Conservation (phyloP, 2,113 vertebrate genomes). For the Calidris pygmaea region DNA sequence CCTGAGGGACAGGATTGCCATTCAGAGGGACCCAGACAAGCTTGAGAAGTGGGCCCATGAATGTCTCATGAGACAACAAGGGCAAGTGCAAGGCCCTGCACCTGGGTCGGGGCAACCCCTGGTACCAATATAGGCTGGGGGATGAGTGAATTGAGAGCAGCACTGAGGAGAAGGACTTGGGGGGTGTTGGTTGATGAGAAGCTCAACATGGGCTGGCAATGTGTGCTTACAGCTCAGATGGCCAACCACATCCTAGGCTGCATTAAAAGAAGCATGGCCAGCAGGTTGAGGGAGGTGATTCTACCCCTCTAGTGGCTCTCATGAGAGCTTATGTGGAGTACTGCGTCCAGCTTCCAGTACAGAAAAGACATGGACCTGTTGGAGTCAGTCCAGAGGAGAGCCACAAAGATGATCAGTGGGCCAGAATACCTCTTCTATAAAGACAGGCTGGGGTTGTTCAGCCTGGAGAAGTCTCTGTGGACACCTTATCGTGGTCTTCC, state of each 20-base stretch:
- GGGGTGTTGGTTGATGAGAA: background rate
- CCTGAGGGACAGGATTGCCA: background rate
- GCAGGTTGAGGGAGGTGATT: background rate
- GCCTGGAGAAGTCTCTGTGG: background rate
- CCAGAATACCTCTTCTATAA: background rate
- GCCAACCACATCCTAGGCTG: rapidly evolving
- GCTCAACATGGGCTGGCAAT: background rate
- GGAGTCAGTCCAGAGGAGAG: background rate
- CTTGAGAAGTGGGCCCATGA: background rate
- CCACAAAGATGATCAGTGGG: background rate
- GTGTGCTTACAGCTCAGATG: background rate
- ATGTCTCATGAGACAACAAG: background rate
- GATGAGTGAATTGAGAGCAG: background rate
- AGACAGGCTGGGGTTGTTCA: background rate
- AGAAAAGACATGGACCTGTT: rapidly evolving
- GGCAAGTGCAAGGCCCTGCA: background rate
- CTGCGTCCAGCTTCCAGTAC: background rate
- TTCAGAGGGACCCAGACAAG: background rate
- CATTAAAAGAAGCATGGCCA: background rate
- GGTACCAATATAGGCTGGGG: background rate
- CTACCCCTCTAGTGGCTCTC: background rate
- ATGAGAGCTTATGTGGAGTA: background rate
- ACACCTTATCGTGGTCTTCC: background rate
- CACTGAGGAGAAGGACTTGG: background rate
- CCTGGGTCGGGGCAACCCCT: rapidly evolving